Evolutionary conservation across 2,888 invertebrate genomes (phyloP).

Genomic region (Chrysolina haemoptera): DNA sequence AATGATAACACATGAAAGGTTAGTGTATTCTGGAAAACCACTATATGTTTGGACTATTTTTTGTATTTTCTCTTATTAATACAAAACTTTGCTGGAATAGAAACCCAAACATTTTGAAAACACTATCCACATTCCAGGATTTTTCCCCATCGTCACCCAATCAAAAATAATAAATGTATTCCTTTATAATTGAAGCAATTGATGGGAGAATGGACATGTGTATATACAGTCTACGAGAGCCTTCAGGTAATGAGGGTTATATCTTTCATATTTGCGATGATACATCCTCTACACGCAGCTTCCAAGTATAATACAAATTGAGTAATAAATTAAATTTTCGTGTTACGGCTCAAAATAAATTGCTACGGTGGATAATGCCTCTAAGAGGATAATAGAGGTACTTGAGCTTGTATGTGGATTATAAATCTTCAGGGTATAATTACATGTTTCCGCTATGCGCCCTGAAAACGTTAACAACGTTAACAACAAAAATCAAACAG

Average conservation of each 20-base stretch:
- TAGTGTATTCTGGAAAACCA: no score
- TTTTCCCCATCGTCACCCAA: no score
- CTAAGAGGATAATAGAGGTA: conserved; percentile 21
- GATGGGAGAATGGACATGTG: no score
- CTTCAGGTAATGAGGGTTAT: not conserved
- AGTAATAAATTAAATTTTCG: conserved; percentile 17
- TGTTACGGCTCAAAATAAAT: conserved; percentile 10
- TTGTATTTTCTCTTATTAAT: no score
- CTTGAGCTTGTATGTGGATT: conserved; percentile 5
- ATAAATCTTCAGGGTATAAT: conserved; percentile 6
- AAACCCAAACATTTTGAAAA: no score
- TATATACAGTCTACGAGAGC: not conserved
- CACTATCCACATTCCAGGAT: no score
- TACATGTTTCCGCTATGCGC: not conserved
- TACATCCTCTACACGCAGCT: not conserved
- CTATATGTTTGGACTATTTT: no score
- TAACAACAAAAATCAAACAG: no score
- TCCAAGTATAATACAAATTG: conserved; percentile 1
- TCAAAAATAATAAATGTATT: no score
- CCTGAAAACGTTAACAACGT: not conserved
- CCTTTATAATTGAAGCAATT: no score
- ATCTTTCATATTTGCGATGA: not conserved
- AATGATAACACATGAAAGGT: no score
- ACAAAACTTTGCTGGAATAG: no score
- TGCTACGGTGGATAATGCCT: conserved; percentile 13